Conservation (phyloP, 2,888 invertebrate genomes). For the Platycheirus albimanus region DNA sequence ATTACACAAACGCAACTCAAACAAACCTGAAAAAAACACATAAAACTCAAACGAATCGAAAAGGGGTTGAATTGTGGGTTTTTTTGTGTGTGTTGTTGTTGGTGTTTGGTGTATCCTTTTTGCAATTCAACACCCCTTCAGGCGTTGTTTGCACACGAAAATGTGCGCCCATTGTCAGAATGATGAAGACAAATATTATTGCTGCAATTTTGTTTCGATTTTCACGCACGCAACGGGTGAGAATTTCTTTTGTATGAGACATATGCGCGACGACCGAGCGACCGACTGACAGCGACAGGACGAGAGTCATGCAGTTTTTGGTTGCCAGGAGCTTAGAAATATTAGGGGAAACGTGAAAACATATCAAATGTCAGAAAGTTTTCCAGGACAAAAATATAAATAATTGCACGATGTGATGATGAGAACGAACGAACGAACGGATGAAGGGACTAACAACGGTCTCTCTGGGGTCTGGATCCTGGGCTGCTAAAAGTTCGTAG, state of each 20-base stretch:
- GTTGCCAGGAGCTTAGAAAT: constrained; percentile 35
- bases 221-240: constrained; percentile 50
- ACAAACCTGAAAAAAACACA: constrained; percentile 45
- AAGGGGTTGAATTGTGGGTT: constrained; percentile 44
- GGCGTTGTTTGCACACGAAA: constrained; percentile 69
- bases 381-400: constrained; percentile 54
- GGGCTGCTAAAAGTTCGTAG: constrained; percentile 1
- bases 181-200: constrained; percentile 71
- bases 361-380: constrained; percentile 61
- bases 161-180: constrained; percentile 70
- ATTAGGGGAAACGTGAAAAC: constrained; percentile 40
- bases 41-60: constrained; percentile 47
- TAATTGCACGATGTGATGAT: constrained; percentile 49
- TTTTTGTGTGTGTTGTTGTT: too few species aligned
- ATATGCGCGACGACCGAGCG: constrained; percentile 53
- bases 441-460: constrained; percentile 42
- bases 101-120: constrained; percentile 44
- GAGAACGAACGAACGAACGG: too few species aligned
- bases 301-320: constrained; percentile 37
- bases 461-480: not conserved
- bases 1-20: constrained; percentile 62
- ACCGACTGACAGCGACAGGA: too few species aligned
- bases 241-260: constrained; percentile 36
- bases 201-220: constrained; percentile 54
- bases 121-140: constrained; percentile 66